Evolutionary conservation across 2,797 vertebrate species (phyloP), one percentile per base, ranked within the genome.

Genomic region (Crypturellus tataupa): DNA sequence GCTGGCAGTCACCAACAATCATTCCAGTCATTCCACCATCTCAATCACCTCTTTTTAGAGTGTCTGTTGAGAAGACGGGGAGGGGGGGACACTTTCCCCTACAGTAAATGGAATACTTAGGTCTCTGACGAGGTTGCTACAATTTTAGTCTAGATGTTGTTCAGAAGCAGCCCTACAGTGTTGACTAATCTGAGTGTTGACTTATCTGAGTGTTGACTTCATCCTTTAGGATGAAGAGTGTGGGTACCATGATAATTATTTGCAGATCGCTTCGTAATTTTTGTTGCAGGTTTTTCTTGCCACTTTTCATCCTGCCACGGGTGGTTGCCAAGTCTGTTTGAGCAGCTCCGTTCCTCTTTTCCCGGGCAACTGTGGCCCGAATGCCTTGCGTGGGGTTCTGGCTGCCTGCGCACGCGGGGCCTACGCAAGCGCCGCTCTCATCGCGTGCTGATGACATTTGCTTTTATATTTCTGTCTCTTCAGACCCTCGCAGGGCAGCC

Each of bases 401-500:
- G 44, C 44, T 46, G 44, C 21, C 42, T 44, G 42, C 17, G 42
- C 16, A 7, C 16, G 42, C 42, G 17, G 17, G 42, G 42, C 42
- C 42, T 44, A 17, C 42, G 42, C 20, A 23, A 49, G 47, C 47
- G 23, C 10, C 42, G 17, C 69, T 79, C 89, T 77, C 51, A 59
- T 46, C 7, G 19, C 37, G 39, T 67, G 56, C 63, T 82, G 85
- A 40, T 84, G 70, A 88, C 71, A 77, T 17, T 39, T 27, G 33
- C 55, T 90, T 73, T 81, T n/a, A 2, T 47, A 40, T 56, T 88
- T 84, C 59, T 79, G 18, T 13, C 11, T 88, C 58, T 94, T 70
- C 40, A 88, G 83, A 86, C 31, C 56, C 1, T 2, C 63, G 84
- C 56, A 53, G 56, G 42, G 56, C 47, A 90, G 93, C 35, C 83